Evolutionary conservation across 2,113 vertebrate species (phyloP).

Genomic region (Ciconia maguari): DNA sequence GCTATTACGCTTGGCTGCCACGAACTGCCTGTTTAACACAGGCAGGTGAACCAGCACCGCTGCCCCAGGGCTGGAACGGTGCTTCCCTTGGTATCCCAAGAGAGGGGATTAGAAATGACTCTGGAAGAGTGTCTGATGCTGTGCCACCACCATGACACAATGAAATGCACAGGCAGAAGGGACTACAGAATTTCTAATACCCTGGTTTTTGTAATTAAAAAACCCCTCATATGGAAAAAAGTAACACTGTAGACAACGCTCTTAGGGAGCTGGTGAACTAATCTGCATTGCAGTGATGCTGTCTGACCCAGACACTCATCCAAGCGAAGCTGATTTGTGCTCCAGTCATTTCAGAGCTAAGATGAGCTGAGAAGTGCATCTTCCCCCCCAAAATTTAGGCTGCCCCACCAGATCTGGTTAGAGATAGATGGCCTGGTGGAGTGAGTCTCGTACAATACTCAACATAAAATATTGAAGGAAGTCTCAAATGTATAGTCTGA

Average conservation of each 20-base stretch:
- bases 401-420: not conserved
- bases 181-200: not conserved
- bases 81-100: not conserved
- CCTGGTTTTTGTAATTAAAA: not conserved
- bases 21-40: not conserved
- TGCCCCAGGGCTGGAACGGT: not conserved
- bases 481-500: not conserved
- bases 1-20: not conserved
- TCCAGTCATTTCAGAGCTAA: not conserved
- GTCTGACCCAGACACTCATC: not conserved
- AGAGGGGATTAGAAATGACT: not conserved
- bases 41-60: not conserved
- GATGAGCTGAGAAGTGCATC: not conserved
- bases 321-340: not conserved
- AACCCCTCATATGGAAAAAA: not conserved
- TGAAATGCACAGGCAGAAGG: not conserved
- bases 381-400: not conserved
- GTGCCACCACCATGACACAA: accelerated
- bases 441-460: accelerated
- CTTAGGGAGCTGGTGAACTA: not conserved
- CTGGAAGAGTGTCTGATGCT: not conserved
- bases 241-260: not conserved
- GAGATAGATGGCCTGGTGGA: not conserved
- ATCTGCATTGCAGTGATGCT: conserved; percentile 4
- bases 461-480: not conserved